Base-by-base conservation (phyloP, 2,113 vertebrate species). In the Empidonax alnorum region DNA sequence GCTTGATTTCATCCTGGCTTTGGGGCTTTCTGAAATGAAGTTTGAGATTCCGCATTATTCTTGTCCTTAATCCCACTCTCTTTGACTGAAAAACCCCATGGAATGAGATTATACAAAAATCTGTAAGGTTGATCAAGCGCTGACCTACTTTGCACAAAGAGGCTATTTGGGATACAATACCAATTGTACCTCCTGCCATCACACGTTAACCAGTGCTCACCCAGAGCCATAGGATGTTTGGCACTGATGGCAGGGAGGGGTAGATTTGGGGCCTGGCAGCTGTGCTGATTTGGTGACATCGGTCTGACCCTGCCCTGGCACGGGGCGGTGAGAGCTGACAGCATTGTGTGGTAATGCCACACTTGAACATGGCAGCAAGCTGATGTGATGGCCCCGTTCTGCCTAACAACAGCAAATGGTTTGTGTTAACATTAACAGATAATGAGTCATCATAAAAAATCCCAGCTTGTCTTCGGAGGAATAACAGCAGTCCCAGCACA, bases 141-240 rank as follows among this genome's bases (percentile, higher is more conserved):
- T 97, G 97, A 96, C 96, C 96, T 97, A 97, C 86, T 97, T 96
- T 97, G 92, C 94, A 91, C 85, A 90, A 88, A 81, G 81, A 93
- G 76, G 72, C 90, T 83, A 10, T 92, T 92, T 85, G 93, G 76
- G 81, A 93, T 80, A 92, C 94, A 83, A 82, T 90, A 33, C 35
- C 12, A 9, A 41, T 76, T 78, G 75, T n/a, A 19, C 83, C 14
- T 71, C 67, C 80, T 42, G 74, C 66, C 14, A 5, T 5, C 14
- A 1, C 22, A 55, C 61, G 6, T 63, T 50, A 49, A 58, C 21
- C 17, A 35, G 59, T 0, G 4, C 65, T 67, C 73, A 7, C 28
- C 73, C 88, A 3, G 53, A 58, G 24, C 83, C 41, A 3, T 2
- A 28, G 63, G 52, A 25, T 1, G 5, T 76, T 30, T 4, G 0